Conservation (phyloP, 2,797 vertebrate species). For the Galaxias olidus region DNA sequence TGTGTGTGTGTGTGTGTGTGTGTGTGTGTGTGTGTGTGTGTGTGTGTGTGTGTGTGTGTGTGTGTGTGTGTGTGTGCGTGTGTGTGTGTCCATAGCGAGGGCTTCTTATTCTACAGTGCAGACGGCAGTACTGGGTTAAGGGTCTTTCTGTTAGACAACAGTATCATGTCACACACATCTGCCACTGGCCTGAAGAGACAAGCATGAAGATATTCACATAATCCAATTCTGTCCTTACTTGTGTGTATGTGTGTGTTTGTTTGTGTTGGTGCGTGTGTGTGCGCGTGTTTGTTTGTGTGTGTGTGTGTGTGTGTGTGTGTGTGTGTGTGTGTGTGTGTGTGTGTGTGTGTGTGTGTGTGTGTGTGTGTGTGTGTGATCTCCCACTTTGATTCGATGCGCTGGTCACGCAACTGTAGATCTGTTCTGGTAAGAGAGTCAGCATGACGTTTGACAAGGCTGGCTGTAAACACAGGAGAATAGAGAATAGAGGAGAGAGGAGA, state of each 20-base stretch:
- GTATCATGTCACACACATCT: slow-evolving; percentile 48
- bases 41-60: not conserved
- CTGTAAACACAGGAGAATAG: not conserved
- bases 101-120: too few species aligned
- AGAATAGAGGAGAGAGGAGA: not conserved
- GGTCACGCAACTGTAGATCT: not conserved
- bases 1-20: too few species aligned
- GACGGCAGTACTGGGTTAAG: slow-evolving; percentile 28
- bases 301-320: not conserved
- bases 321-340: slow-evolving; percentile 13
- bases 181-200: slow-evolving; percentile 29
- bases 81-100: too few species aligned
- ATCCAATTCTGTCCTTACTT: slow-evolving; percentile 21
- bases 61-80: too few species aligned
- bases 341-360: slow-evolving; percentile 12
- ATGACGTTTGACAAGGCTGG: not conserved
- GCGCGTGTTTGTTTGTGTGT: too few species aligned
- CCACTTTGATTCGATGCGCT: not conserved
- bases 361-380: not conserved
- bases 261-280: not conserved
- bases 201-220: slow-evolving; percentile 36
- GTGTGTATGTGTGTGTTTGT: not conserved
- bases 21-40: too few species aligned
- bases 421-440: not conserved
- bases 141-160: slow-evolving; percentile 40